Percentiles rank a stretch among this genome's conserved stretches.
Evolutionary conservation across 2,113 vertebrate species (phyloP).

Genomic region (Odontophorus gujanensis): DNA sequence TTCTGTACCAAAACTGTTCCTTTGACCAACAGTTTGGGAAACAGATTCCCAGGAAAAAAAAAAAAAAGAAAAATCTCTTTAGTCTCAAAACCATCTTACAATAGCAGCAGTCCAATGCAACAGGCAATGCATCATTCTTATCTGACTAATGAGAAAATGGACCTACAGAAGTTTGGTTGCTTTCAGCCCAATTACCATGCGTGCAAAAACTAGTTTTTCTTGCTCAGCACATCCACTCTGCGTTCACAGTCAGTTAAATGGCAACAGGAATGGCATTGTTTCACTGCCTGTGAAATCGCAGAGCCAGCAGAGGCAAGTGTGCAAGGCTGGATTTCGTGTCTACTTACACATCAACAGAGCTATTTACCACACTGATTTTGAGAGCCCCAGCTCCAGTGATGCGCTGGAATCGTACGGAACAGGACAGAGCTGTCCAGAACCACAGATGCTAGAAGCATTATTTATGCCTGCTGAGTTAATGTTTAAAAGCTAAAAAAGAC

Average conservation of each 20-base stretch:
- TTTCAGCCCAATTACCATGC: background rate
- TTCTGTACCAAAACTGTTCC: background rate
- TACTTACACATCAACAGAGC: background rate
- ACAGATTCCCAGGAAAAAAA: background rate
- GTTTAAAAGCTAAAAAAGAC: background rate
- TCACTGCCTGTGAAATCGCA: background rate
- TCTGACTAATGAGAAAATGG: fast-evolving
- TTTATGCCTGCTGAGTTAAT: background rate
- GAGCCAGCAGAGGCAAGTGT: background rate
- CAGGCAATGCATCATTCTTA: fast-evolving
- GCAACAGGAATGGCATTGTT: background rate
- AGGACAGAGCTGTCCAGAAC: slow-evolving; percentile 31
- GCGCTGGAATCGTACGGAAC: background rate
- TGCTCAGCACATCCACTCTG: slow-evolving; percentile 24
- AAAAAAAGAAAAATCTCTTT: background rate
- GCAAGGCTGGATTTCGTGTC: background rate
- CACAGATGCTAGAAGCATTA: background rate
- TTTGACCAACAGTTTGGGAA: background rate
- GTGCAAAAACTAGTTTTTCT: slow-evolving; percentile 4
- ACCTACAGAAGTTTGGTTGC: background rate
- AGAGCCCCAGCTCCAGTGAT: background rate
- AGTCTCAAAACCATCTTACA: background rate
- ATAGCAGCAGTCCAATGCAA: background rate
- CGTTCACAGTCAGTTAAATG: background rate
- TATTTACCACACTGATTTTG: background rate